These are phyloP conservation scores for Plebejus melissa DNA, from an alignment of 2,888 invertebrate genomes.

Conservation along the genomic window DNA sequence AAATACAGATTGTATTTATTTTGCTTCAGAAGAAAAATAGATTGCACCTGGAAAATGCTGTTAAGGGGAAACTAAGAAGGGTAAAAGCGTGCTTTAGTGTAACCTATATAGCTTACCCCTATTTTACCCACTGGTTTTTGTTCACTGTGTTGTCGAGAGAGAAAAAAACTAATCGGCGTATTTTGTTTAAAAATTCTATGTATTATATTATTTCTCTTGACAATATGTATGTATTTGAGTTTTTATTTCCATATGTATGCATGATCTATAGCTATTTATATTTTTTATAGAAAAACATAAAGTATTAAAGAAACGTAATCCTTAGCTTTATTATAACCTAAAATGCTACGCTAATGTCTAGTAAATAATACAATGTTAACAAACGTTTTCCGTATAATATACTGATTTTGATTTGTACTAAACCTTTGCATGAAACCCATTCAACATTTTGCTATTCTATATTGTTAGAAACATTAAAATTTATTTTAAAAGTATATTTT, in stretches of 20 bases:
- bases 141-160: constrained; percentile 37
- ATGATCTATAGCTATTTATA: constrained; percentile 28
- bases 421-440: constrained; percentile 31
- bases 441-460: background rate
- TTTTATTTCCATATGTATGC: constrained; percentile 29
- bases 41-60: constrained; percentile 76
- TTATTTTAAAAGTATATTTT: background rate
- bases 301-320: constrained; percentile 26
- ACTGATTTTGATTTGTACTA: constrained; percentile 34
- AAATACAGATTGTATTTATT: constrained; percentile 62
- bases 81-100: constrained; percentile 71
- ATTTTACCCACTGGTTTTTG: constrained; percentile 57
- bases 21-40: constrained; percentile 79
- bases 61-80: constrained; percentile 75
- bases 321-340: constrained; percentile 29
- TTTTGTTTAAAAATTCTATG: background rate
- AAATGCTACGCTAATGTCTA: background rate
- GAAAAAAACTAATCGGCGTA: constrained; percentile 10
- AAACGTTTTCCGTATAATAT: constrained; percentile 29
- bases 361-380: constrained; percentile 28
- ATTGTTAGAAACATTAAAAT: background rate
- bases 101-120: constrained; percentile 67
- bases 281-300: constrained; percentile 29
- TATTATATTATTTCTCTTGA: constrained; percentile 32
- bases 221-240: constrained; percentile 29